Base-by-base conservation (phyloP, 2,888 invertebrate genomes). In the Oligia latruncula region DNA sequence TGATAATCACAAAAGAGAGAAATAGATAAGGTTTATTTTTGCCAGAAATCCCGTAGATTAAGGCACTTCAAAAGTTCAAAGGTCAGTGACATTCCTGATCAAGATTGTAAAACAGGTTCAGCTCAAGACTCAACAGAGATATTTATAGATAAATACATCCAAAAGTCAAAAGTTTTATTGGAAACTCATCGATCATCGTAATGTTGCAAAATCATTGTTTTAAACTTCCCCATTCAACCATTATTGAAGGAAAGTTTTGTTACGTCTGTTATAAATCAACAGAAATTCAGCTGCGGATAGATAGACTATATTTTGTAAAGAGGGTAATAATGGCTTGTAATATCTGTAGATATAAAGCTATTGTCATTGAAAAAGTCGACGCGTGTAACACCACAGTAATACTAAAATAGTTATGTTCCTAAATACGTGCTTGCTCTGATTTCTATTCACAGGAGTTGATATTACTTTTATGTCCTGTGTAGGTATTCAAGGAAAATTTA, bases 131-230 rank as follows among this genome's bases (percentile, higher is more conserved):
- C 35, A 74, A 81, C 60, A 77, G 52, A 78, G 62, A 81, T 73
- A 71, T 77, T 74, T 29, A 29, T 29, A 81, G 77, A 78, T 75
- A 73, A 43, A 64, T 68, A 66, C 70, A 67, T 71, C n/a, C n/a
- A 62, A 60, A 79, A 74, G 77, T 82, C 77, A 80, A 77, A 88
- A 88, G 82, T 88, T 89, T 49, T 71, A 80, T 88, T 79, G 86
- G 80, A 82, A 77, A 58, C 75, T 83, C 87, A 93, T 93, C 92
- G 87, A 93, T 93, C 93, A 91, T 84, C 68, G 71, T 78, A 90
- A 89, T 91, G 77, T 90, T 91, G 92, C 91, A 83, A 91, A 82
- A 86, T 93, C 93, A 93, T 92, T 91, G 90, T 92, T 91, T 89
- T 85, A 92, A 93, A 93, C 89, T 93, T 91, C 65, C 71, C 73